Percentiles rank a stretch among this genome's conserved stretches.
Evolutionary conservation across 2,113 vertebrate genomes (phyloP).

Genomic region (Cyprinodon variegatus): DNA sequence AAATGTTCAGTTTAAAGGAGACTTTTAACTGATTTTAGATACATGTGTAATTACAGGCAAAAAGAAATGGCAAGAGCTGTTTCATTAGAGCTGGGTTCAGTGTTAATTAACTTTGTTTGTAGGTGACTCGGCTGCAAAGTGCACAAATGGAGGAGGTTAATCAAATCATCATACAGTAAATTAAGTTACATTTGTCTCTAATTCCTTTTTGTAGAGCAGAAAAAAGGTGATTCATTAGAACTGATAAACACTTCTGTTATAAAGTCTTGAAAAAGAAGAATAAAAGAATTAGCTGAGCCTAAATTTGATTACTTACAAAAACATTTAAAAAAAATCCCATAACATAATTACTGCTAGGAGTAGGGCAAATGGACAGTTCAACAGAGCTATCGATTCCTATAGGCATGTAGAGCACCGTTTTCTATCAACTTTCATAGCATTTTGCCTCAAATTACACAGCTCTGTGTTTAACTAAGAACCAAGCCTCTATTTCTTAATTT

Average conservation of each 20-base stretch:
- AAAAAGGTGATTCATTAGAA: constrained; percentile 10
- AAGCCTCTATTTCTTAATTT: no score
- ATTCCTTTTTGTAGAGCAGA: background rate
- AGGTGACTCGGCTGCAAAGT: constrained; percentile 7
- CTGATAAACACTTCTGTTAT: constrained; percentile 5
- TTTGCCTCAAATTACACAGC: no score
- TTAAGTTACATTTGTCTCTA: constrained; percentile 12
- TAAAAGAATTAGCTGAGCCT: no score
- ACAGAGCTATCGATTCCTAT: no score
- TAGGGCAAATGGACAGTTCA: no score
- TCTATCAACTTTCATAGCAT: no score
- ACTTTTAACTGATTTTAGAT: background rate
- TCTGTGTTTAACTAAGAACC: no score
- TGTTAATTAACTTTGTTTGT: constrained; percentile 11
- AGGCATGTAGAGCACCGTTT: no score
- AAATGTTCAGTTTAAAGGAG: background rate
- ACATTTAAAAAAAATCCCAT: no score
- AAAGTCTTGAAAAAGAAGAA: background rate
- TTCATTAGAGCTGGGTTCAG: constrained; percentile 5
- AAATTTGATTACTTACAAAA: no score
- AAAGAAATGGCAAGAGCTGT: constrained; percentile 2
- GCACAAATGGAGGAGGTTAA: constrained; percentile 26
- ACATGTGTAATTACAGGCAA: background rate
- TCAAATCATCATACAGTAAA: constrained; percentile 34
- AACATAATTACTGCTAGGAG: no score